phyloP scores from a whole-genome alignment of 2,888 invertebrate genomes.

The Phalera bucephala region DNA sequence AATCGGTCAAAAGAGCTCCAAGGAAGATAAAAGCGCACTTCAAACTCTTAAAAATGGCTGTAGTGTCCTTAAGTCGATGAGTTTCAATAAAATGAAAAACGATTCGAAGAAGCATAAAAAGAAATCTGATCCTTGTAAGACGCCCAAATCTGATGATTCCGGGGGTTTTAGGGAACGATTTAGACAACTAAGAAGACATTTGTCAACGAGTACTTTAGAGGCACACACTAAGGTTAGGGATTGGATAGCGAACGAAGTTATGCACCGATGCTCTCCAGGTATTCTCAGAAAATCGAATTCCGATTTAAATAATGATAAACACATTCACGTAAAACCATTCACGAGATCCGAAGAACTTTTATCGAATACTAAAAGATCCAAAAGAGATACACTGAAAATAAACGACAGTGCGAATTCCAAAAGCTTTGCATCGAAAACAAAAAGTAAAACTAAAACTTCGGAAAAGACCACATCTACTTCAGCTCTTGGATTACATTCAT shows the following conservation, averaged over 20 bases:
- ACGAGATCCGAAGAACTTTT: constrained; percentile 75
- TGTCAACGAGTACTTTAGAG: constrained; percentile 91
- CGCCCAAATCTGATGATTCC: constrained; percentile 80
- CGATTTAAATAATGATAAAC: constrained; percentile 58
- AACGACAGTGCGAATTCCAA: constrained; percentile 40
- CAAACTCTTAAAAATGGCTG: constrained; percentile 79
- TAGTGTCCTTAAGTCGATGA: constrained; percentile 83
- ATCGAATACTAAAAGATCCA: constrained; percentile 55
- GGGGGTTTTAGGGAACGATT: constrained; percentile 84
- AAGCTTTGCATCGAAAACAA: constrained; percentile 42
- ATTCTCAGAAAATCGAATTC: constrained; percentile 82
- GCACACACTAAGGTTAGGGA: constrained; percentile 93
- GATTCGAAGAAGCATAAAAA: constrained; percentile 78
- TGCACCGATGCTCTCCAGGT: constrained; percentile 87
- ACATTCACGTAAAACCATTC: constrained; percentile 54
- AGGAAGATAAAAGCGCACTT: constrained; percentile 71
- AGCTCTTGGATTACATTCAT: constrained; percentile 71
- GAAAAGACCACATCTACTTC: constrained; percentile 76
- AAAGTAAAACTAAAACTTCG: constrained; percentile 61
- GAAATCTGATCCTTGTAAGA: constrained; percentile 80
- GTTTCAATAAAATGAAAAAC: constrained; percentile 74
- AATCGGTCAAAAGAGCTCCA: constrained; percentile 71
- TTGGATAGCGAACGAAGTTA: constrained; percentile 92
- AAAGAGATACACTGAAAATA: constrained; percentile 43
- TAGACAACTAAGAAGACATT: constrained; percentile 87